A percentile compares a stretch with the other conserved stretches of the same genome.
Evolutionary conservation across 2,797 vertebrate species (phyloP).

Genomic region (Pyrocephalus nanus): DNA sequence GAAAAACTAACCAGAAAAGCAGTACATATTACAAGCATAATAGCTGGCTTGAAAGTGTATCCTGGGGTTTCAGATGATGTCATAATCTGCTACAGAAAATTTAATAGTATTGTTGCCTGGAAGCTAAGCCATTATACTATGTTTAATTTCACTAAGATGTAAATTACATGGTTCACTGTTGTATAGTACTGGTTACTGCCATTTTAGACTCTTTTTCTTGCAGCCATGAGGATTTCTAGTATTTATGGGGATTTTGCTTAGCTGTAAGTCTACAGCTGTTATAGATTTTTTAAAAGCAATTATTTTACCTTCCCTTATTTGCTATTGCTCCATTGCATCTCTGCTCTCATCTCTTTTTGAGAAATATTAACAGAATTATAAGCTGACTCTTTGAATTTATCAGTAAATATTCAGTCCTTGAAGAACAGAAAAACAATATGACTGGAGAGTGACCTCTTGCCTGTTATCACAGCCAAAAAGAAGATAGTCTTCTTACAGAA

Average conservation of each 20-base stretch:
- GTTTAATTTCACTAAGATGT: constrained; percentile 83
- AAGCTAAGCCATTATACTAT: constrained; percentile 77
- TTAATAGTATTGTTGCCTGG: constrained; percentile 78
- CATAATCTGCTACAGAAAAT: constrained; percentile 78
- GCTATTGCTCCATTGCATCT: not conserved
- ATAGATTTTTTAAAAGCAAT: not conserved
- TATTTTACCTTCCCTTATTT: constrained; percentile 37
- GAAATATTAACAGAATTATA: not conserved
- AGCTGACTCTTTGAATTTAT: not conserved
- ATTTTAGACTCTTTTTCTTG: constrained; percentile 65
- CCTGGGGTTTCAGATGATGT: constrained; percentile 80
- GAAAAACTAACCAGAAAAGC: constrained; percentile 73
- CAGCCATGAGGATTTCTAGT: constrained; percentile 68
- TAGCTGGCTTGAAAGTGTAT: constrained; percentile 67
- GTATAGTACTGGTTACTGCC: constrained; percentile 68
- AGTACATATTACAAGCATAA: constrained; percentile 68
- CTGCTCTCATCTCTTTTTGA: not conserved
- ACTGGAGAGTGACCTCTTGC: not conserved
- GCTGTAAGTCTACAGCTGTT: constrained; percentile 50
- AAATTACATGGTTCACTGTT: constrained; percentile 77
- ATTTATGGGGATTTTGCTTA: constrained; percentile 68
- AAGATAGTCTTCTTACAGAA: not conserved
- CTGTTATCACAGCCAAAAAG: not conserved
- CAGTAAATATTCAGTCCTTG: not conserved
- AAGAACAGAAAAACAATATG: not conserved